Evolutionary conservation across 2,797 vertebrate genomes (phyloP), one percentile per base, ranked within the genome.

Genomic region (Astyanax mexicanus): DNA sequence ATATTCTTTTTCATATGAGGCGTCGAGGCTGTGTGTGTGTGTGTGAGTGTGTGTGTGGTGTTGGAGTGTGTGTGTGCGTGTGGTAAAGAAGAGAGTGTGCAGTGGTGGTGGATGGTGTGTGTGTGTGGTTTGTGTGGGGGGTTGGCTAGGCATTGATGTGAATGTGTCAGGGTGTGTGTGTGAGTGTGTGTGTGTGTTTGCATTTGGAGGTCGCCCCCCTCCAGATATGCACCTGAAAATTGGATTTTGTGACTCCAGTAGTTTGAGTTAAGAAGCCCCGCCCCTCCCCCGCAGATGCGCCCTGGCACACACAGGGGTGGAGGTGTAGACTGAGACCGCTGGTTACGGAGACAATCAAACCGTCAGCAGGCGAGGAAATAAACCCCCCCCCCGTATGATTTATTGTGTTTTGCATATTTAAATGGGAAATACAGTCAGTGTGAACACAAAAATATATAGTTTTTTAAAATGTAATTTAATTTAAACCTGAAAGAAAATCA

Each of bases 211-310:
- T 90, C 72, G 84, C 85, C 82, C 86, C 47, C 82, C 85, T n/a
- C 86, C 87, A 71, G 84, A 84, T 80, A 83, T 88, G 86, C 89
- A 92, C 90, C 89, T 91, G 89, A 90, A 92, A 92, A 92, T 91
- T 91, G 87, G 84, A 90, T 92, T 91, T 88, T 67, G 74, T 76
- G 77, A 82, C 72, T 83, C 68, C 38, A 57, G 77, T 74, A 67
- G 70, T 69, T 77, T 47, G 66, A 77, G 80, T 77, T 82, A 75
- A 77, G 74, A 82, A 49, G 47, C 21, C 57, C 23, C 40, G 38
- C 25, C 76, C 75, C 66, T 68, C 72, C 72, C 80, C 75, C 79
- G 58, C 61, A 23, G 11, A 9, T 27, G 6, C 37, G 12, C 72
- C 23, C 13, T 15, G 32, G 42, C 51, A 44, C 25, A 69, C 7